Conservation (phyloP, 2,113 vertebrate genomes). For the Corythoichthys haematopterus region DNA sequence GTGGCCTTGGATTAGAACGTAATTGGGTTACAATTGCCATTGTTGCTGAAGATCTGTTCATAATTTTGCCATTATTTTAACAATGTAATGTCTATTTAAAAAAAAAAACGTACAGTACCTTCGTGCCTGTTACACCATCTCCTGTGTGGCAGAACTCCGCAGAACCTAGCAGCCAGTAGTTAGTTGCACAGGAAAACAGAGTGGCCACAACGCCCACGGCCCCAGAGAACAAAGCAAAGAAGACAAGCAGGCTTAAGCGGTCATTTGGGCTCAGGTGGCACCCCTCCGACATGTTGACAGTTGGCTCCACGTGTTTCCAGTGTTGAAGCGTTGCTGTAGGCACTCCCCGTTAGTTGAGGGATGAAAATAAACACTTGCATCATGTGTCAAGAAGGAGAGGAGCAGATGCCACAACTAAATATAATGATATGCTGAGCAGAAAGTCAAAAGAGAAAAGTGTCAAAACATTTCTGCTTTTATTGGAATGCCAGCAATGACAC, state of each 20-base stretch:
- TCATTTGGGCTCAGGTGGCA: neutral
- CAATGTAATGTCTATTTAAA: no score
- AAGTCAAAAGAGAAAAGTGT: constrained; percentile 52
- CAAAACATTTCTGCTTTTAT: constrained; percentile 91
- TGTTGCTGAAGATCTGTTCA: neutral
- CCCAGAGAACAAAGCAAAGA: constrained; percentile 39
- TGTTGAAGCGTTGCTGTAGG: neutral
- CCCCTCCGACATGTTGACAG: constrained; percentile 13
- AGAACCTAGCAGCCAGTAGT: constrained; percentile 55
- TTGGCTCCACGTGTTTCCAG: constrained; percentile 19
- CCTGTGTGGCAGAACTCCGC: constrained; percentile 17
- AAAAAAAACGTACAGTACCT: neutral
- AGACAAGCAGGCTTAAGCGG: constrained; percentile 27
- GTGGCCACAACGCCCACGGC: constrained; percentile 14
- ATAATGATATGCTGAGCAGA: neutral
- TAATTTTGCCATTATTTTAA: neutral
- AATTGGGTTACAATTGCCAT: no score
- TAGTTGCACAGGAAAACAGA: constrained; percentile 40
- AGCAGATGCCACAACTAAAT: constrained; percentile 5
- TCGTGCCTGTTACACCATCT: neutral
- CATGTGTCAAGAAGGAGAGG: constrained; percentile 9
- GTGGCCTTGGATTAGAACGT: neutral
- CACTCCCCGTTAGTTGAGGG: neutral
- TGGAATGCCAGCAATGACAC: constrained; percentile 86
- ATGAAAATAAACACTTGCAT: constrained; percentile 33